Base-by-base conservation (phyloP, 2,888 invertebrate genomes). In the Priocnemis perturbator region DNA sequence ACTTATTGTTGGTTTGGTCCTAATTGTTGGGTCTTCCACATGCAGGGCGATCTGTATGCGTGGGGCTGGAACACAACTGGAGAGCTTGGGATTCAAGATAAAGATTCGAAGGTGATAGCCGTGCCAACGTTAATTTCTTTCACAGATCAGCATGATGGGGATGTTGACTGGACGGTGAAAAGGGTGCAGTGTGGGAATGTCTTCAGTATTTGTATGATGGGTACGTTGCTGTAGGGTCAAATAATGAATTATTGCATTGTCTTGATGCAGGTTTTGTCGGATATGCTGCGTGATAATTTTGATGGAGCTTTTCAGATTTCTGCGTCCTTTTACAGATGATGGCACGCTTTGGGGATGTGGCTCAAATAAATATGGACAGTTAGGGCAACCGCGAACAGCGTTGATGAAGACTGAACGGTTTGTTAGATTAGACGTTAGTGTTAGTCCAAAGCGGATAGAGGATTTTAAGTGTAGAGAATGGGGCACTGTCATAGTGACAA, bases 11-110 rank as follows among this genome's bases (percentile, higher is more conserved):
- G 7, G 37, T 37, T 37, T 37, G 14, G 5, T 26, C 2, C 5
- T 37, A 1, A 3, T 37, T 37, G 37, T 37, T 1, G 11, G 2
- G 2, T 37, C 37, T 37, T 11, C 37, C 14, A 11, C 14, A 11
- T 37, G 1, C 19, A 91, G 87, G 97, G 96, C 15, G 97, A 97
- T 87, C 84, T 97, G 0, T 98, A 97, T 86, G 91, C 92, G 1
- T 98, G 98, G 97, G 98, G 98, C 7, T 97, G 95, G 94, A 98
- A 98, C 89, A 93, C 94, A 72, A 93, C 92, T 82, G 97, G 97
- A 0, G 97, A 98, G 88, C 89, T 98, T 17, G 97, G 97, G 7
- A 88, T 95, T 37, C 87, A 89, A 44, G 83, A 86, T 7, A 86
- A 90, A 69, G 90, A 90, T 68, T 85, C 85, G 45, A 85, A 88